Percentiles rank a stretch among this genome's conserved stretches.
These are phyloP conservation scores for Lonchura striata DNA, from an alignment of 2,113 vertebrate genomes.

Conservation along the genomic window DNA sequence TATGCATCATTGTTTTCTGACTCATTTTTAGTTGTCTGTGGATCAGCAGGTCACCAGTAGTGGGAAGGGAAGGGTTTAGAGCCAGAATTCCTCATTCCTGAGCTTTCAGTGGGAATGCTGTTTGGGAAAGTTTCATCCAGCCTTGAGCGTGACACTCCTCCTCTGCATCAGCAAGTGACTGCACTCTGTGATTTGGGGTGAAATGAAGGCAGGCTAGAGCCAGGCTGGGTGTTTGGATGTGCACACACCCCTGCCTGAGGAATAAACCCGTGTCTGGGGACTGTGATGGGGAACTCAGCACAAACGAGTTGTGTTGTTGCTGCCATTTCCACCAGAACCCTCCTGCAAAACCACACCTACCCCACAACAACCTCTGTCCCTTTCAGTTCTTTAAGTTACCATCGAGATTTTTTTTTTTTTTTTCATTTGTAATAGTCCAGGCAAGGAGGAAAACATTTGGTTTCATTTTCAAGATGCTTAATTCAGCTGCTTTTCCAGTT, in stretches of 20 bases:
- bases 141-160: not conserved
- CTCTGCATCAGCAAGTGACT: not conserved
- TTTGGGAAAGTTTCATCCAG: not conserved
- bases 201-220: not conserved
- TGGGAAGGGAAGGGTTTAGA: not conserved
- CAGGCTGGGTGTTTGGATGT: not conserved
- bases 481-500: slow-evolving; percentile 30
- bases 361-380: not conserved
- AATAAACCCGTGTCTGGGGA: not conserved
- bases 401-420: not conserved
- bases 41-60: not conserved
- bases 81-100: not conserved
- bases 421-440: not conserved
- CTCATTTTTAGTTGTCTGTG: not conserved
- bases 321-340: not conserved
- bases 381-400: not conserved
- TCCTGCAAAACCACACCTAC: not conserved
- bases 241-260: not conserved
- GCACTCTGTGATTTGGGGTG: not conserved
- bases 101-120: not conserved
- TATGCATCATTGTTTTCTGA: not conserved
- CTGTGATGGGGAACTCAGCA: not conserved
- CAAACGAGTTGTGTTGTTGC: not conserved
- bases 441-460: not conserved
- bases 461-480: slow-evolving; percentile 23